phyloP scores from a whole-genome alignment of 2,113 vertebrate species.

The Bucco capensis region DNA sequence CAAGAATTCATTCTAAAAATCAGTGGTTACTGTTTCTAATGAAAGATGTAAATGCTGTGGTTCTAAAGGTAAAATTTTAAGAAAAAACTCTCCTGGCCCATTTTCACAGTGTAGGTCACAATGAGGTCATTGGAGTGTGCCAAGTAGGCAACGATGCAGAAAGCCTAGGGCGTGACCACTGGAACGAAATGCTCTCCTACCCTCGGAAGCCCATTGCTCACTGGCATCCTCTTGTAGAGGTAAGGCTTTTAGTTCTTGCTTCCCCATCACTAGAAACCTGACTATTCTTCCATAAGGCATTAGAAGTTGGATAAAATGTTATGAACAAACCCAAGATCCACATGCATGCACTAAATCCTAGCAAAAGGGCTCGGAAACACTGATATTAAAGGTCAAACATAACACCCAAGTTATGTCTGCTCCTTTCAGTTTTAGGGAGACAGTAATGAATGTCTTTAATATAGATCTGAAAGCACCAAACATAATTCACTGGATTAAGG shows the following conservation, averaged over 20 bases:
- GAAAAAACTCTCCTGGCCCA: conserved; percentile 77
- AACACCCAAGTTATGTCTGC: background rate
- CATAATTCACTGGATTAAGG: background rate
- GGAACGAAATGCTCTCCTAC: conserved; percentile 97
- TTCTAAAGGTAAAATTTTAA: conserved; percentile 70
- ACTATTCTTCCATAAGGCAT: background rate
- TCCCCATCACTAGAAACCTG: background rate
- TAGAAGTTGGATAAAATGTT: background rate
- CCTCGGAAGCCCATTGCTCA: conserved; percentile 96
- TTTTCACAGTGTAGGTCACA: conserved; percentile 98
- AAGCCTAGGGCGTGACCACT: conserved; percentile 92
- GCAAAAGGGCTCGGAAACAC: background rate
- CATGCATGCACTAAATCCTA: background rate
- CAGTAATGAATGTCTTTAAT: background rate
- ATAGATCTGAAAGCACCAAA: background rate
- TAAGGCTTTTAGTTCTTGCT: conserved; percentile 62
- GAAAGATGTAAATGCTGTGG: background rate
- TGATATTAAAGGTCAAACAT: background rate
- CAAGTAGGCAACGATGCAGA: conserved; percentile 94
- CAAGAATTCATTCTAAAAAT: background rate
- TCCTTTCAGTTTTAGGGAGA: background rate
- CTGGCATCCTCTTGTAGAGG: conserved; percentile 96
- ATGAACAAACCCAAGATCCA: background rate
- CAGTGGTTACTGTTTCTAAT: background rate
- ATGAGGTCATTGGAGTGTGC: conserved; percentile 97